Evolutionary conservation across 2,797 vertebrate genomes (phyloP), one percentile per base, ranked within the genome.

Genomic region (Labroides dimidiatus): DNA sequence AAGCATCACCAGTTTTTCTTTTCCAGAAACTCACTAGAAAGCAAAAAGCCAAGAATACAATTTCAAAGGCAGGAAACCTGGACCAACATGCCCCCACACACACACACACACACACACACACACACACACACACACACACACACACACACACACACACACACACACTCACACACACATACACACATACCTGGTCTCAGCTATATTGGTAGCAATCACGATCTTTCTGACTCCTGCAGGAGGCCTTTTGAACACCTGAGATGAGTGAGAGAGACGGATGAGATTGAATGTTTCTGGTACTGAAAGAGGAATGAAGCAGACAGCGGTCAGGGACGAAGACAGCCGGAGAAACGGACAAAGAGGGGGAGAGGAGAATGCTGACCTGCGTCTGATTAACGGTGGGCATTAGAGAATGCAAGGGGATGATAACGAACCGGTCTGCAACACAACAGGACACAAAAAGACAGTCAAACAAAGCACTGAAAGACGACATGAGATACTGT

Each of bases 171-270:
- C 15, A 54, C 21, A 73, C 15, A 76, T 13, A 17, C 9, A 44
- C 33, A 82, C 81, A 21, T 65, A 99, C 98, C 98, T 99, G 51
- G 98, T 99, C 85, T 99, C 98, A 30, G 98, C 97, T 70, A 99
- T 99, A 88, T 99, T 99, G 74, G 97, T 99, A 62, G 98, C 98
- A 83, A 99, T 99, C 78, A 99, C 95, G 57, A 99, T 99, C 92
- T 99, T 99, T 85, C 96, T 94, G 63, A 99, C 96, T 86, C 98
- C 98, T 57, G 96, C 94, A 12, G 97, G 96, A 23, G 97, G 97
- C 84, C 87, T 96, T 92, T 98, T 98, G 89, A 99, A 99, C 62
- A 99, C 98, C 98, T 99, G 91, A 49, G 85, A 57, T 83, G 66
- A 59, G 70, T 11, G 56, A 50, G 72, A 77, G 37, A 51, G 21